A percentile compares a stretch with the other conserved stretches of the same genome.
phyloP scores from a whole-genome alignment of 2,797 vertebrate genomes.

The Phrynocephalus forsythii region DNA sequence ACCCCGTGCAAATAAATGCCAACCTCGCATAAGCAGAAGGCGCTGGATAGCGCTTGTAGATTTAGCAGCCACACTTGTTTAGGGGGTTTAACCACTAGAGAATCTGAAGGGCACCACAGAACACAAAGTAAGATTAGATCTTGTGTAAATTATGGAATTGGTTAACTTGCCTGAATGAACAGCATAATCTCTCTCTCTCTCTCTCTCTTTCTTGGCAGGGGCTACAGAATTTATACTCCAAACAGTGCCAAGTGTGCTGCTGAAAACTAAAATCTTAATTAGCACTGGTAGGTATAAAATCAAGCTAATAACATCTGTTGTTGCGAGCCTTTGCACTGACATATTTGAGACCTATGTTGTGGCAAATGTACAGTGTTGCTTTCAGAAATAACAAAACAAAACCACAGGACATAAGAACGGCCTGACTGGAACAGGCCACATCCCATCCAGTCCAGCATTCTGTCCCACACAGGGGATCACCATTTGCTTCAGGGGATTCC shows the following conservation, averaged over 20 bases:
- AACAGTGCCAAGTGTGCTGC: not conserved
- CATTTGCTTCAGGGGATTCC: too few relatives aligned
- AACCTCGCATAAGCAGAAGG: too few relatives aligned
- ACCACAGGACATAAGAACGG: too few relatives aligned
- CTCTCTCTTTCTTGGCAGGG: not conserved
- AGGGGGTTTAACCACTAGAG: not conserved
- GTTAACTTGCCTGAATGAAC: not conserved
- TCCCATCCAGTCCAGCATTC: too few relatives aligned
- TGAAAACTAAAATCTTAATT: slow-evolving; percentile 13
- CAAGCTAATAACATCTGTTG: not conserved
- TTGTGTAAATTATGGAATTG: slow-evolving; percentile 4
- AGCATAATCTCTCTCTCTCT: not conserved
- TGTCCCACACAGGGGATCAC: too few relatives aligned
- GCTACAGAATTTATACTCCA: not conserved
- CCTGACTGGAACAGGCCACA: too few relatives aligned
- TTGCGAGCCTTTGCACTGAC: not conserved
- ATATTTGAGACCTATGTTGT: not conserved
- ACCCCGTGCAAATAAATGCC: not conserved
- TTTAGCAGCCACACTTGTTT: not conserved
- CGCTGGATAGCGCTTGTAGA: not conserved
- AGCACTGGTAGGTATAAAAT: not conserved
- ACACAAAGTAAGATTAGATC: slow-evolving; percentile 19
- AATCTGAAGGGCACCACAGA: not conserved
- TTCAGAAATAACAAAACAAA: not conserved
- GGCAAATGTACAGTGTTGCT: not conserved